A percentile compares a stretch with the other conserved stretches of the same genome.
These are phyloP conservation scores for Seriola quinqueradiata DNA, from an alignment of 2,113 vertebrate species.

Conservation along the genomic window DNA sequence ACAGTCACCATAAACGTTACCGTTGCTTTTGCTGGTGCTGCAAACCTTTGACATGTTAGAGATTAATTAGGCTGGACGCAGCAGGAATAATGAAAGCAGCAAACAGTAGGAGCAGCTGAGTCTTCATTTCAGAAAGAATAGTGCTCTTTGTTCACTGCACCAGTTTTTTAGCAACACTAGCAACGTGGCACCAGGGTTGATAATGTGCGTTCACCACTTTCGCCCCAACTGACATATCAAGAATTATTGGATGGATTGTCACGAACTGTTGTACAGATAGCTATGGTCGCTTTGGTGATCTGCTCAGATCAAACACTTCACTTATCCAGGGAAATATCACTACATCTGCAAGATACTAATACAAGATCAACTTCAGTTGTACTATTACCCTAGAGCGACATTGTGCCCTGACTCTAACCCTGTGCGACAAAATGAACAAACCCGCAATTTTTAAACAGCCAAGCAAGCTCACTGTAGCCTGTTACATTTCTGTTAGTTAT, in stretches of 20 bases:
- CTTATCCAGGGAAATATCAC: background rate
- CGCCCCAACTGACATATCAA: background rate
- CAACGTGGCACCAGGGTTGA: background rate
- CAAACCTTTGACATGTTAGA: constrained; percentile 1
- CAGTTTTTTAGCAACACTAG: background rate
- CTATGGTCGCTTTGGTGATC: background rate
- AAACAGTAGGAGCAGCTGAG: background rate
- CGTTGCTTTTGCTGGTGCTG: background rate
- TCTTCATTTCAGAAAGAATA: background rate
- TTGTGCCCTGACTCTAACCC: too few relatives aligned
- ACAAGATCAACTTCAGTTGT: background rate
- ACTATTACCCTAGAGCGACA: too few relatives aligned
- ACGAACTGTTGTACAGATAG: background rate
- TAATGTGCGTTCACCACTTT: background rate
- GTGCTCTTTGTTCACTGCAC: background rate
- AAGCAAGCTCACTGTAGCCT: too few relatives aligned
- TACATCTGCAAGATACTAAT: background rate
- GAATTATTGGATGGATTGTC: background rate
- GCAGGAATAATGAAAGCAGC: background rate
- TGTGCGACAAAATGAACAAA: too few relatives aligned
- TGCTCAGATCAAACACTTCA: background rate
- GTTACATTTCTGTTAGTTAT: too few relatives aligned
- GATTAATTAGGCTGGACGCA: background rate
- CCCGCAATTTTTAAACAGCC: too few relatives aligned
- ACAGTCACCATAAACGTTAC: background rate